Conservation (phyloP, 2,888 invertebrate species). For the Philopedon plagiatum region DNA sequence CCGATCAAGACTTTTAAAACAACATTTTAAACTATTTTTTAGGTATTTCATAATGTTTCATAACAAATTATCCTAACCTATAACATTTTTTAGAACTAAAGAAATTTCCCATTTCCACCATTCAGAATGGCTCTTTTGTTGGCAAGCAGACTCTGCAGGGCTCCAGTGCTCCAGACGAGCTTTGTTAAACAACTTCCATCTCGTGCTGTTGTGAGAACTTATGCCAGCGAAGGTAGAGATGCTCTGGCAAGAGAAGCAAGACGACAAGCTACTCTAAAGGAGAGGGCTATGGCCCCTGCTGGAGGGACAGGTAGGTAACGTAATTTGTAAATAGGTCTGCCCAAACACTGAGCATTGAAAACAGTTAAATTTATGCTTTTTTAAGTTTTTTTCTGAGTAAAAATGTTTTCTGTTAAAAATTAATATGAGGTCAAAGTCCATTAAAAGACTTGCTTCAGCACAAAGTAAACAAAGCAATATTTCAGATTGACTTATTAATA, state of each 20-base stretch:
- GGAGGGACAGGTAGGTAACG: conserved; percentile 78
- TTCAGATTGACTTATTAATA: too few species aligned
- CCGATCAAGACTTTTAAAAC: too few species aligned
- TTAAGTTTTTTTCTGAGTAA: too few species aligned
- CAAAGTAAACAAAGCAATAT: too few species aligned
- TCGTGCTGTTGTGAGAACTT: conserved; percentile 70
- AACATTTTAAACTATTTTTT: too few species aligned
- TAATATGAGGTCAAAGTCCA: too few species aligned
- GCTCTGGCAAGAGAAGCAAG: conserved; percentile 67
- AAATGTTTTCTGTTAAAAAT: too few species aligned
- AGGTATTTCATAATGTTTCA: conserved; percentile 7
- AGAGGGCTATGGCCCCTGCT: conserved; percentile 83
- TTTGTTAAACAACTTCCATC: conserved; percentile 69
- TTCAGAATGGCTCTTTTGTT: conserved; percentile 62
- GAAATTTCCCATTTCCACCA: background rate
- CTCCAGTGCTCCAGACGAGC: conserved; percentile 55
- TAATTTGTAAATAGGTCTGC: background rate
- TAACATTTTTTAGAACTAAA: conserved; percentile 2
- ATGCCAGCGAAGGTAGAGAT: conserved; percentile 71
- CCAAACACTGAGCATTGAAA: too few species aligned
- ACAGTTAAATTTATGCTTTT: background rate
- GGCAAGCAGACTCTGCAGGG: conserved; percentile 61
- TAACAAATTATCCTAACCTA: background rate
- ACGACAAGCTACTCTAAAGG: conserved; percentile 75
- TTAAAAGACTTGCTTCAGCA: too few species aligned